Conservation (phyloP, 2,113 vertebrate genomes). For the Phoenicopterus ruber region DNA sequence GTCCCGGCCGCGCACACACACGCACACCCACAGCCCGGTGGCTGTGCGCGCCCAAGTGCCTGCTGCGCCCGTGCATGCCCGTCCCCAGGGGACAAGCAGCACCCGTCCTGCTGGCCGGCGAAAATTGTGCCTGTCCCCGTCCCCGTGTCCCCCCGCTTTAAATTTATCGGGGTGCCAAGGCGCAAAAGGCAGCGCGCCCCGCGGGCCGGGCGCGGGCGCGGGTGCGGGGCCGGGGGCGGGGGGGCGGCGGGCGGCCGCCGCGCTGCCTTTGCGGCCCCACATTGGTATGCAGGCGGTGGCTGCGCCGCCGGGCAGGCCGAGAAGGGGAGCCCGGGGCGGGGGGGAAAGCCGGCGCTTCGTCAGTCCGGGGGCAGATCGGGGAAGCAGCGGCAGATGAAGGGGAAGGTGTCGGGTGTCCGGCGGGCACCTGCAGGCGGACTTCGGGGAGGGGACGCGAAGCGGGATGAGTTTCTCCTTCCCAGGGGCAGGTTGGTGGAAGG, state of each 20-base stretch:
- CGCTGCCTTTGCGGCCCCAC: conserved; percentile 23
- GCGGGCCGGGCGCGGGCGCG: not conserved
- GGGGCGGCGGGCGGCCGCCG: not conserved
- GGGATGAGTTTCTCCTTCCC: not conserved
- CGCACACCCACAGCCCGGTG: too few relatives aligned
- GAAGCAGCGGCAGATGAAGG: not conserved
- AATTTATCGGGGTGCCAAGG: not conserved
- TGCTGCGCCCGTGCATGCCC: not conserved
- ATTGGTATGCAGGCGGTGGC: conserved; percentile 59
- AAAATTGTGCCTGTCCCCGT: not conserved
- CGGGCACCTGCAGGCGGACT: not conserved
- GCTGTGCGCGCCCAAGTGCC: not conserved
- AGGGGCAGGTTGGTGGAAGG: not conserved
- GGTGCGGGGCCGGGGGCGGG: not conserved
- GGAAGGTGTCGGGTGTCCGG: not conserved
- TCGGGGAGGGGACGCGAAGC: not conserved
- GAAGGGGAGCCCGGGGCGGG: conserved; percentile 39
- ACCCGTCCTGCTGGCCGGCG: not conserved
- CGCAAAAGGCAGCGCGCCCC: not conserved
- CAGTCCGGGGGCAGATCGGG: not conserved
- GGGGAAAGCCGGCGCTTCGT: not conserved
- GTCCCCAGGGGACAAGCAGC: not conserved
- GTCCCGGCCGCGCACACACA: not conserved
- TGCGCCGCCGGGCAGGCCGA: conserved; percentile 40
- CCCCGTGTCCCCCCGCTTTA: not conserved